Conservation (phyloP, 2,113 vertebrate species). For the Cnemophilus loriae region DNA sequence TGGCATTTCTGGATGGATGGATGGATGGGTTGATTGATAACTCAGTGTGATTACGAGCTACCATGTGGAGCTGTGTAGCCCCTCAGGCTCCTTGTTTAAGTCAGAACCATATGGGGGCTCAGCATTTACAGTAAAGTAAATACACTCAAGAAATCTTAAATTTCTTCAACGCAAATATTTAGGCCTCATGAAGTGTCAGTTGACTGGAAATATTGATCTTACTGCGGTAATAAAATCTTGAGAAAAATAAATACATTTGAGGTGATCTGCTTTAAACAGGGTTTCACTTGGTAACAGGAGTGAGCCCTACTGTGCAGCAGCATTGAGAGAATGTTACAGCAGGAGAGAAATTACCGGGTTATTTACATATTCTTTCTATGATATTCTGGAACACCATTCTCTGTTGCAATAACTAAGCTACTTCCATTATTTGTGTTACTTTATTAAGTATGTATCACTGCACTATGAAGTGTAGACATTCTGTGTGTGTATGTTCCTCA, state of each 20-base stretch:
- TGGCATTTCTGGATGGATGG: constrained; percentile 27
- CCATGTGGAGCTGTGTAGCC: constrained; percentile 8
- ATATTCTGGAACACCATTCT: neutral
- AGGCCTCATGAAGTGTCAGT: neutral
- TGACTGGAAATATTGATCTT: neutral
- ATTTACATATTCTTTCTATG: neutral
- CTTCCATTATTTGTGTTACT: neutral
- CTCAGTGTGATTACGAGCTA: neutral
- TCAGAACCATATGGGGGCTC: constrained; percentile 13
- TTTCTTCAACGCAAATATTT: neutral
- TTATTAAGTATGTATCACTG: neutral
- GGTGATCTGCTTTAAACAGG: neutral
- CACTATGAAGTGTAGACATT: neutral
- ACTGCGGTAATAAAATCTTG: neutral
- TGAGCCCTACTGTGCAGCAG: neutral
- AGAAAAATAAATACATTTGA: neutral
- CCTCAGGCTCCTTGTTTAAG: constrained; percentile 11
- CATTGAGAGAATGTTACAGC: neutral
- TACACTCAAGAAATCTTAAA: neutral
- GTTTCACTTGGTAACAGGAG: neutral
- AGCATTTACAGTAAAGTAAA: neutral
- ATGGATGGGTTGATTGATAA: constrained; percentile 39
- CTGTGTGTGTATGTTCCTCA: neutral
- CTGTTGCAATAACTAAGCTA: neutral
- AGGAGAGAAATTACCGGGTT: neutral